Base-by-base conservation (phyloP, 2,888 invertebrate species). In the Tineola bisselliella region DNA sequence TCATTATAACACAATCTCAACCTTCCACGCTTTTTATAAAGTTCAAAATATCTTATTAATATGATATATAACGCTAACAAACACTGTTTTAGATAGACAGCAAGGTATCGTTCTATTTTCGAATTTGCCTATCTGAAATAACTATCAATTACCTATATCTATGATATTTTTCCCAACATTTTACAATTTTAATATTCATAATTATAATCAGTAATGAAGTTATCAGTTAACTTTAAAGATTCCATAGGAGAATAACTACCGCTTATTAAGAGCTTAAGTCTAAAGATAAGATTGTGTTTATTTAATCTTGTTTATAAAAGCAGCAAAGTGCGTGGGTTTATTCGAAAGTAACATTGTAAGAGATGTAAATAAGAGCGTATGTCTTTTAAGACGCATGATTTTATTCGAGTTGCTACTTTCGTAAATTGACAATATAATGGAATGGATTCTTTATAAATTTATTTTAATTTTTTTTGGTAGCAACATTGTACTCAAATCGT, bases 101-200 rank as follows among this genome's bases (percentile, higher is more conserved):
- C 12, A 18, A 54, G 12, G 3, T 58, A 5, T 65, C 67, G 68
- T 69, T 77, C 78, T 79, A 79, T 79, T 79, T 79, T 74, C 61
- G 70, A 73, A 72, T 68, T 67, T 68, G 70, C 66, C 65, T 68
- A 74, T 73, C 67, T 65, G 67, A 67, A 73, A 71, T 62, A 18
- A 15, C 12, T 57, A 30, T 57, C 25, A 19, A 54, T 25, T 19
- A 33, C 15, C 33, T 58, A 58, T 58, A 58, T 10, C 15, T 11
- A 33, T 6, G 31, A 57, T 57, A 57, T n/a, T n/a, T n/a, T n/a
- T n/a, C n/a, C n/a, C n/a, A n/a, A n/a, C n/a, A n/a, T n/a, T n/a
- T n/a, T n/a, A n/a, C n/a, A n/a, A n/a, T n/a, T n/a, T n/a, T n/a
- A n/a, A n/a, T n/a, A n/a, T n/a, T n/a, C n/a, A n/a, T n/a, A n/a